Evolutionary conservation across 2,113 vertebrate genomes (phyloP), one percentile per base, ranked within the genome.

Genomic region (Rousettus leschenaultii): DNA sequence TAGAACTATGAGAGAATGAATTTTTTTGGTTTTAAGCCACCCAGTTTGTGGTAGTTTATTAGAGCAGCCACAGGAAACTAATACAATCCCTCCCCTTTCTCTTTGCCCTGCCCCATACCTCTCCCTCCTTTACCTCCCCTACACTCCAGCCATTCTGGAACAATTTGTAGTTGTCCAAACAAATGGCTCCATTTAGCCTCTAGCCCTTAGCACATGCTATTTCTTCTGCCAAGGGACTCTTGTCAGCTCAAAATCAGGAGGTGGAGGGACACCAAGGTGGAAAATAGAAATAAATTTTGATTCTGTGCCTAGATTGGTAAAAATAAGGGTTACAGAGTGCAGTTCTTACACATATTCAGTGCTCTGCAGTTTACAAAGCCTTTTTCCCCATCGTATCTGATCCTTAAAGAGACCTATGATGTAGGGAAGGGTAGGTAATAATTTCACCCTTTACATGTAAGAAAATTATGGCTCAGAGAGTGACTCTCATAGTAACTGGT

Each of bases 391-490:
- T 53, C 26, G 26, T 48, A 13, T 59, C 73, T 57, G 65, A 45
- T 53, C 38, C 33, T 83, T 38, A 86, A 86, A 30, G 57, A 92
- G 38, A 43, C 15, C 4, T 38, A 14, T 14, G 51, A 59, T 12
- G 28, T 14, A 35, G 4, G 22, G 15, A 43, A 83, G n/a, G 16
- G 57, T 22, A 65, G 90, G 66, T 15, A 77, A 10, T n/a, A 51
- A 40, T 82, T 33, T 66, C 61, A 73, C 30, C 5, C 55, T 75
- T 26, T 91, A 86, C 4, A 24, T 45, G 11, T 12, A 68, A 33
- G 18, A 26, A 93, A 91, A 95, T 19, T 28, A 57, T 85, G 73
- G 45, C 86, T 95, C 93, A 7, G 26, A 91, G 95, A 57, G 7
- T 18, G 33, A 7, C 22, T 43, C 45, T 66, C 26, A 43, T 11